A percentile compares a stretch with the other conserved stretches of the same genome.
Conservation (phyloP, 2,113 vertebrate genomes). For the Cygnus buccinator region DNA sequence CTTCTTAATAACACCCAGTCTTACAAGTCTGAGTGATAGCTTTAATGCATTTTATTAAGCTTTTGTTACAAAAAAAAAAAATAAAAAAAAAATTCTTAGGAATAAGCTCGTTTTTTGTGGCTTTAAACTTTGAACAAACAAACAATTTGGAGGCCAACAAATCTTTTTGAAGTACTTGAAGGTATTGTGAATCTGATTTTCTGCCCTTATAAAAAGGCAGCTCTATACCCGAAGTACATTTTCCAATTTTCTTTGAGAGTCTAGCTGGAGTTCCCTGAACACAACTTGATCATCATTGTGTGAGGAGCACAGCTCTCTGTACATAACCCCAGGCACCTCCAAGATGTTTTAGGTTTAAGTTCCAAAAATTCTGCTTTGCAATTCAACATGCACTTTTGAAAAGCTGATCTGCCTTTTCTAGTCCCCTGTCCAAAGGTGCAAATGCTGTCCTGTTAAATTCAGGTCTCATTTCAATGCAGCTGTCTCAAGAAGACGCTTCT, state of each 20-base stretch:
- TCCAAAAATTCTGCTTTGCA: not conserved
- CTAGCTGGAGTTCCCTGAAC: not conserved
- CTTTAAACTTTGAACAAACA: not conserved
- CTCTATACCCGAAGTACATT: not conserved
- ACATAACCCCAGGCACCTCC: not conserved
- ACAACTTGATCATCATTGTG: not conserved
- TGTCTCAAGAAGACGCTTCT: not conserved
- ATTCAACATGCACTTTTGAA: not conserved
- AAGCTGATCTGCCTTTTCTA: not conserved
- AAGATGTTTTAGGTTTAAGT: not conserved
- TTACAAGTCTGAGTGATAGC: not conserved
- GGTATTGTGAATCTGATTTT: not conserved
- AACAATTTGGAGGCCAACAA: not conserved
- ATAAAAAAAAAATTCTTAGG: not conserved
- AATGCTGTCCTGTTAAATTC: not conserved
- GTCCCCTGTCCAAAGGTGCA: not conserved
- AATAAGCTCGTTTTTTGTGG: accelerated
- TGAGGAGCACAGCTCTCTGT: not conserved
- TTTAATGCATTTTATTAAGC: not conserved
- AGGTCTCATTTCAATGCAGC: not conserved
- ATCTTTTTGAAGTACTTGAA: not conserved
- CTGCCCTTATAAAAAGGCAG: not conserved
- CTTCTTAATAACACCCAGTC: not conserved
- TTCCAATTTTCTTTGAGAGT: not conserved
- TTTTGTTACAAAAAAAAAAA: not conserved